Evolutionary conservation across 2,113 vertebrate genomes (phyloP), one percentile per base, ranked within the genome.

Genomic region (Menura novaehollandiae): DNA sequence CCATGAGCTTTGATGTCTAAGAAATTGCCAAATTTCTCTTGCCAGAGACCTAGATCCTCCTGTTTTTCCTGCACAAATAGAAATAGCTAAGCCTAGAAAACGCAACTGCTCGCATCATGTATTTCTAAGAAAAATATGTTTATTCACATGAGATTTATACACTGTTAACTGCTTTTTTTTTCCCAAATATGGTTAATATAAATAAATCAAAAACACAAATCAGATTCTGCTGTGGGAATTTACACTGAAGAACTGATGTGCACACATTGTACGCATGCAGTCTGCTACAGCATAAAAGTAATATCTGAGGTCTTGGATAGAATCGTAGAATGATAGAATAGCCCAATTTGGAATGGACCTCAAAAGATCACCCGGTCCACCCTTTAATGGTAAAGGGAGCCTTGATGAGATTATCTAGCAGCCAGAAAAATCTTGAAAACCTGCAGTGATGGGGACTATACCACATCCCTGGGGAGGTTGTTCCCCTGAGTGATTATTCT

Each of bases 1-100:
- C 99, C 99, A 76, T 98, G 98, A 80, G 98, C 97, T 98, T 99
- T 99, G 93, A 99, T 66, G 93, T 99, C 99, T 93, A 98, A 94
- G 98, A 99, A 99, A 44, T 92, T 93, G 96, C 95, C 96, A 96
- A 99, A 99, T 63, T 98, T 98, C 97, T 99, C 99, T 89, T 98
- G 97, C 99, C 99, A 99, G 27, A 98, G 97, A 90, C 97, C 95
- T 22, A 97, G 74, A 68, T 93, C 75, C 41, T 98, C 98, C 53
- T 98, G 97, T 76, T 96, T 94, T 95, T 97, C 94, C 98, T 98
- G 74, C 20, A 94, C 47, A 85, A 86, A 96, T n/a, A 94, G 89
- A 91, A 63, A 77, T 20, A 85, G 59, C 23, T 66, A 85, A 92
- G 37, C 8, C 26, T 85, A 71, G 55, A 17, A 82, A 93, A 69